phyloP scores from a whole-genome alignment of 37 sponge, comb jelly and placozoan species.

The Agelas oroides region DNA sequence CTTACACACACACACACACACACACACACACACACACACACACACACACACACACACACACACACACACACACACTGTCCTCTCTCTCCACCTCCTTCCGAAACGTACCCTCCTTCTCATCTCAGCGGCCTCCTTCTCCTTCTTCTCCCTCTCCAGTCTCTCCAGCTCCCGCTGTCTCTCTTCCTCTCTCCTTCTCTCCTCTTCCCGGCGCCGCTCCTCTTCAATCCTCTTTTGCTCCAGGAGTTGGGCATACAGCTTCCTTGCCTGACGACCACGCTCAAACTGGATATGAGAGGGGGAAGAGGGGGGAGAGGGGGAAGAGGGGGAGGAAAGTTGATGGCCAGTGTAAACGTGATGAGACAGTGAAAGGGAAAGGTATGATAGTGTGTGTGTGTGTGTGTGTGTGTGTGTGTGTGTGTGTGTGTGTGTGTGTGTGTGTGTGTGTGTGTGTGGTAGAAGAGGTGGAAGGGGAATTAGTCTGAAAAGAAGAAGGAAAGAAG shows the following conservation, averaged over 20 bases:
- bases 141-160: conserved; percentile 87
- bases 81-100: too few relatives aligned
- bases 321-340: neutral
- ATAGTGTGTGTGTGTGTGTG: too few relatives aligned
- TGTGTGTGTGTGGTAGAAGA: too few relatives aligned
- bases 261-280: conserved; percentile 78
- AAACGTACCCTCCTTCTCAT: conserved; percentile 76
- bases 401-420: too few relatives aligned
- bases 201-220: conserved; percentile 88
- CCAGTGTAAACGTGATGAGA: too few relatives aligned
- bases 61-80: neutral
- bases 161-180: conserved; percentile 86
- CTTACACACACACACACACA: neutral
- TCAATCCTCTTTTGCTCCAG: conserved; percentile 86
- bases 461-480: too few relatives aligned
- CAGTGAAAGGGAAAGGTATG: too few relatives aligned
- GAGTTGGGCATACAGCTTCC: conserved; percentile 74
- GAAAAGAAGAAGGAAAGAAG: too few relatives aligned
- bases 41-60: conserved; percentile 19
- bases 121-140: conserved; percentile 81
- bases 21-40: conserved; percentile 26
- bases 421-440: too few relatives aligned
- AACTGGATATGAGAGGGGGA: conserved; percentile 30
- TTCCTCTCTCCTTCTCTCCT: conserved; percentile 84
- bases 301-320: neutral